Evolutionary conservation across 2,113 vertebrate species (phyloP), one percentile per base, ranked within the genome.

Genomic region (Podiceps cristatus): DNA sequence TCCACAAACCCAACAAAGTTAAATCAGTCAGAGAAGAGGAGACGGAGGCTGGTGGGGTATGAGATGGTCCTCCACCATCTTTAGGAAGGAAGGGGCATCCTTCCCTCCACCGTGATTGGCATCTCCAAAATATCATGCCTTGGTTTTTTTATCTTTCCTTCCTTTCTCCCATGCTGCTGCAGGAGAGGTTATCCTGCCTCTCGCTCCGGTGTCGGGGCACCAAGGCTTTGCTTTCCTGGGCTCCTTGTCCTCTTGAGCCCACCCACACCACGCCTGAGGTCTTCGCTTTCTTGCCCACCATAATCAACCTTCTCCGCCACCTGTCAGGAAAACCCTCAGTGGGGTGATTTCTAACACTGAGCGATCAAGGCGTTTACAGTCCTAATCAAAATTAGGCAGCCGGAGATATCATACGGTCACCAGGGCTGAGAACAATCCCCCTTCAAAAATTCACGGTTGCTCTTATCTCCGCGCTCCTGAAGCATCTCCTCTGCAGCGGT

Each of bases 231-330:
- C 45, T 77, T 58, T 62, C 6, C 49, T 47, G 44, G 37, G 28
- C 14, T 68, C 16, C 42, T 76, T 35, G 6, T 52, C 18, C 25
- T 75, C 42, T 28, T 16, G 42, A 88, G 29, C 35, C 27, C 13
- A 9, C 18, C 17, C 20, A 7, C 1, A 1, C 14, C 31, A 7
- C 10, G 4, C 2, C 25, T 6, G 28, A 66, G 16, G 42, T 29
- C 42, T 90, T 45, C 0, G 0, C 22, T 60, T 44, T 23, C 42
- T 6, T 14, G 17, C 31, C 45, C 35, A 33, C 29, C 9, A 0
- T 22, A 24, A 75, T 18, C 58, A 60, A 14, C 18, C 58, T 37
- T 63, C 52, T 67, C n/a, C 45, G 13, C 76, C 45, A 16, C 11
- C 29, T 62, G 25, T 11, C 0, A 1, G 60, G 60, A 76, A 60